Percentiles rank a stretch among this genome's conserved stretches.
phyloP scores from a whole-genome alignment of 2,797 vertebrate species.

The Phaenicophaeus curvirostris region DNA sequence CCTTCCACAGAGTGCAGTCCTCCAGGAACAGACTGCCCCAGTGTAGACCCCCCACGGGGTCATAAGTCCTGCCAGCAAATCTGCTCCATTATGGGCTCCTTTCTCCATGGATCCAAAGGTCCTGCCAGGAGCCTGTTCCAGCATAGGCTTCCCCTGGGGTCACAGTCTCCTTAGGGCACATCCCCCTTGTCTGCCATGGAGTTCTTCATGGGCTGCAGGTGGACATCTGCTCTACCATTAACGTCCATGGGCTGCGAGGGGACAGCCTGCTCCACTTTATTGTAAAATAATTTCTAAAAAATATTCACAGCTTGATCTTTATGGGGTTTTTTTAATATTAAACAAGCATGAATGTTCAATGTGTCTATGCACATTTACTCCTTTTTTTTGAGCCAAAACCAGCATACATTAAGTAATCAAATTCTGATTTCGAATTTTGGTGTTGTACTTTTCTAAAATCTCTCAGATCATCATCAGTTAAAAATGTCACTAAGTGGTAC shows the following conservation, averaged over 20 bases:
- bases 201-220: background rate
- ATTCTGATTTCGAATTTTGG: background rate
- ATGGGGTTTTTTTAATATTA: background rate
- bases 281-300: background rate
- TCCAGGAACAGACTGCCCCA: no score
- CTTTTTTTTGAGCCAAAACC: background rate
- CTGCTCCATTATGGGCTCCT: no score
- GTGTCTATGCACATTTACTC: background rate
- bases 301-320: background rate
- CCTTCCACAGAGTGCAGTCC: no score
- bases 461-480: background rate
- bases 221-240: background rate
- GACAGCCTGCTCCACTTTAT: background rate
- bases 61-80: no score
- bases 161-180: background rate
- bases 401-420: background rate
- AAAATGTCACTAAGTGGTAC: background rate
- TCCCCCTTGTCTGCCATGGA: no score
- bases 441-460: background rate
- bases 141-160: background rate
- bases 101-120: background rate
- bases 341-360: background rate
- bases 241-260: background rate
- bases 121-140: no score
- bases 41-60: no score